A percentile compares a stretch with the other conserved stretches of the same genome.
Conservation (phyloP, 2,797 vertebrate species). For the Echiichthys vipera region DNA sequence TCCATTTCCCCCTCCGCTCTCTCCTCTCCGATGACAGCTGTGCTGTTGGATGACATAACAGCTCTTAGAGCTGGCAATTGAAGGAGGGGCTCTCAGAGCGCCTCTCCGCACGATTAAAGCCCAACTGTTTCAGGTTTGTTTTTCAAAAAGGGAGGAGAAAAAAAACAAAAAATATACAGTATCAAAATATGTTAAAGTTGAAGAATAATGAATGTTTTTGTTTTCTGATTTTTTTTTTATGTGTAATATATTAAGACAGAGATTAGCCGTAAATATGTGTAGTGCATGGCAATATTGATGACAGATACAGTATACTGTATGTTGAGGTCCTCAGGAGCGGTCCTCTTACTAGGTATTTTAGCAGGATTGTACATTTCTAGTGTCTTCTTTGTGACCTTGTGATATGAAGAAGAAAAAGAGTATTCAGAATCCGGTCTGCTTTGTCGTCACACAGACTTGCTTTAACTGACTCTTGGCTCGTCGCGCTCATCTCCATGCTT, state of each 20-base stretch:
- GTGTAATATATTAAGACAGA: conserved; percentile 84
- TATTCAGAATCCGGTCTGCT: conserved; percentile 92
- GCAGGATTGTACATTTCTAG: conserved; percentile 92
- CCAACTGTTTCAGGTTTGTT: conserved; percentile 76
- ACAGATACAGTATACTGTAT: conserved; percentile 70
- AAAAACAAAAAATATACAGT: conserved; percentile 53
- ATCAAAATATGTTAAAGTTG: conserved; percentile 68
- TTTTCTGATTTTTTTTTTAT: conserved; percentile 72
- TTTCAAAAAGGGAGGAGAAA: conserved; percentile 64
- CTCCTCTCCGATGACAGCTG: conserved; percentile 61
- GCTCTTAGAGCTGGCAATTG: conserved; percentile 48
- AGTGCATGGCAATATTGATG: conserved; percentile 86
- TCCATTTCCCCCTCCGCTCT: conserved; percentile 7
- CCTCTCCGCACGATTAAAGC: conserved; percentile 53
- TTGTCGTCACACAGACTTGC: conserved; percentile 88
- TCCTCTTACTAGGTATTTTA: conserved; percentile 90
- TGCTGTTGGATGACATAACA: conserved; percentile 65
- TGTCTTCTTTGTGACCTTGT: conserved; percentile 94
- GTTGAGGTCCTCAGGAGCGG: conserved; percentile 74
- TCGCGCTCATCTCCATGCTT: conserved; percentile 75
- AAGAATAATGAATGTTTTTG: conserved; percentile 72
- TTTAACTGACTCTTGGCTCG: conserved; percentile 82
- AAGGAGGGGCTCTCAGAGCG: conserved; percentile 60
- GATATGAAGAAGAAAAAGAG: conserved; percentile 87
- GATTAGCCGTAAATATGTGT: conserved; percentile 84